Percentiles rank a stretch among this genome's conserved stretches.
phyloP scores from a whole-genome alignment of 1,140 invertebrate species.

The Homarus americanus region DNA sequence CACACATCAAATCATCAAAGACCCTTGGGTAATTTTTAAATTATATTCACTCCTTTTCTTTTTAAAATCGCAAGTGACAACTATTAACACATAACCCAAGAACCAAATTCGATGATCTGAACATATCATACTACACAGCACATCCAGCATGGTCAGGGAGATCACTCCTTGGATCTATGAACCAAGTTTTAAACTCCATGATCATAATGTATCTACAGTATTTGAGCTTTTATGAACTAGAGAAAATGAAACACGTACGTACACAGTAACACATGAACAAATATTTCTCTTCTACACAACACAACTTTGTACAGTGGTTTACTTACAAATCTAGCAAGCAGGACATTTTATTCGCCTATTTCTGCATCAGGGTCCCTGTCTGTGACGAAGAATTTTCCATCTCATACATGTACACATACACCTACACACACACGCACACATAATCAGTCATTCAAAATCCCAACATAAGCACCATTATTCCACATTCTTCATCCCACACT shows the following conservation, averaged over 20 bases:
- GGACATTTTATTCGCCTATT: conserved; percentile 66
- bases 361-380: conserved; percentile 67
- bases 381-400: conserved; percentile 38
- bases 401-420: conserved; percentile 29
- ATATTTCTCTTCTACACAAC: conserved; percentile 67
- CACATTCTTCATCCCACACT: conserved; percentile 53
- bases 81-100: conserved; percentile 49
- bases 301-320: conserved; percentile 72
- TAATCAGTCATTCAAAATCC: conserved; percentile 37
- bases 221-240: conserved; percentile 69
- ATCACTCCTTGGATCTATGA: conserved; percentile 26
- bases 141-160: conserved; percentile 38
- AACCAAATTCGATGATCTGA: conserved; percentile 63
- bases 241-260: conserved; percentile 55
- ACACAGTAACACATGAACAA: conserved; percentile 42
- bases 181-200: conserved; percentile 38
- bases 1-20: conserved; percentile 37
- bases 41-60: conserved; percentile 32
- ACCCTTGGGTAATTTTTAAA: conserved; percentile 50
- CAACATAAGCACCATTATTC: conserved; percentile 65
- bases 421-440: conserved; percentile 7
- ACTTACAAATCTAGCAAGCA: conserved; percentile 71
- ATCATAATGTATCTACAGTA: conserved; percentile 54
- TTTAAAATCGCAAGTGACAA: conserved; percentile 42
- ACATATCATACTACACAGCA: conserved; percentile 49